Evolutionary conservation across 2,113 vertebrate species (phyloP), one percentile per base, ranked within the genome.

Genomic region (Leucosticte australis): DNA sequence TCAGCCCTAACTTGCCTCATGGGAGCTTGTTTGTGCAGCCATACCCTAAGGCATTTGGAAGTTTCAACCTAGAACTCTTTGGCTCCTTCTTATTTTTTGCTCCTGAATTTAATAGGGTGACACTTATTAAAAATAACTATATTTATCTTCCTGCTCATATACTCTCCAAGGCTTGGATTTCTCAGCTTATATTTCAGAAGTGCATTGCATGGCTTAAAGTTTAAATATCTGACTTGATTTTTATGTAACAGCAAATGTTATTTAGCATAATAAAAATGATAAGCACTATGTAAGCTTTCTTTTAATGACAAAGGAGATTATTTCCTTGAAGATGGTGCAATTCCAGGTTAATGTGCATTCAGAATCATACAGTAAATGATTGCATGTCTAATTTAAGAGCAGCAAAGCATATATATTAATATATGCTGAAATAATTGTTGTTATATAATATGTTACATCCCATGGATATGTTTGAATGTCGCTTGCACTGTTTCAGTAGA

Each of bases 81-180:
- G 84, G n/a, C 47, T 68, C 37, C 26, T 82, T 81, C 79, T 60
- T 62, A 20, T 24, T 90, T 95, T 90, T 78, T 79, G 62, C 22
- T 75, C 31, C 52, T 81, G 76, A 92, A 90, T 71, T 81, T 81
- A 83, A 70, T 74, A 85, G 0, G 1, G 21, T 80, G 74, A 84
- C 55, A 77, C 21, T 67, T 84, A 50, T 85, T 74, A 91, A 92
- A 94, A 92, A 89, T 70, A 91, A 35, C 76, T 63, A 8, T 55
- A 80, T 95, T 90, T 92, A 84, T 39, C 73, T 82, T 92, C 52
- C 60, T 75, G 41, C 60, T 90, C 52, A 16, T 90, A 56, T 37
- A 55, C 11, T 62, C 16, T 76, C 31, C 39, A 73, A 83, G 76
- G 60, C 30, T 81, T 90, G 77, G 37, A 68, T 92, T 90, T 95